These are phyloP conservation scores for Sardinella longiceps DNA, from an alignment of 2,797 vertebrate genomes.

Conservation along the genomic window DNA sequence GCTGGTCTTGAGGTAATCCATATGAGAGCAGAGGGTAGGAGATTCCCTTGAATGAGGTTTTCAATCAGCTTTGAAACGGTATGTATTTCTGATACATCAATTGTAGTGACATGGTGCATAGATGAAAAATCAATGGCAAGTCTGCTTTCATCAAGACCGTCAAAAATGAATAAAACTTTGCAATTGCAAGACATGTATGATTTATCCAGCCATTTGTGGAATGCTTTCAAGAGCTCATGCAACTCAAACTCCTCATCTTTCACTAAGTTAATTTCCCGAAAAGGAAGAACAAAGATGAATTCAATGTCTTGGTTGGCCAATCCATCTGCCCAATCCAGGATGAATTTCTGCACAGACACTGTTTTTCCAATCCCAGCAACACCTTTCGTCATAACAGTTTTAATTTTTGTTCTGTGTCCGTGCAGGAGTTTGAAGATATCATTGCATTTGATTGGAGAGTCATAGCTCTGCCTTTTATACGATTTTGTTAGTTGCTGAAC, in stretches of 20 bases:
- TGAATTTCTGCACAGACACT: not conserved
- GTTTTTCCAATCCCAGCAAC: not conserved
- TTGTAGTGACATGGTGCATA: not conserved
- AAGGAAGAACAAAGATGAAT: not conserved
- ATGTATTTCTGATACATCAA: not conserved
- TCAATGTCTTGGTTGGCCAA: not conserved
- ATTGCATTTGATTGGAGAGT: not conserved
- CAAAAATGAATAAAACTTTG: not conserved
- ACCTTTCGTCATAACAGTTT: not conserved
- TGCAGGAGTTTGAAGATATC: not conserved
- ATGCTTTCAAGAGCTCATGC: not conserved
- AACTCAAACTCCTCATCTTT: not conserved
- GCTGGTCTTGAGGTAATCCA: not conserved
- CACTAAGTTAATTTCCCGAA: not conserved
- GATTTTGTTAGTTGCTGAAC: not conserved
- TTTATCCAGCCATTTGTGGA: not conserved
- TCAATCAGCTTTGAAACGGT: not conserved
- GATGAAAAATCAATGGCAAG: not conserved
- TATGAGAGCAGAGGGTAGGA: not conserved
- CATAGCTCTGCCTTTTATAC: not conserved
- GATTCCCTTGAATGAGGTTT: not conserved
- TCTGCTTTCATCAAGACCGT: not conserved
- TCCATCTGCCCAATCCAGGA: not conserved
- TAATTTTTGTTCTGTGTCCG: not conserved
- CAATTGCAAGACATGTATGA: not conserved